Percentiles rank a stretch among this genome's conserved stretches.
phyloP scores from a whole-genome alignment of 30 jellyfish, hydroid and myxozoan species.

The Sanderia malayensis region DNA sequence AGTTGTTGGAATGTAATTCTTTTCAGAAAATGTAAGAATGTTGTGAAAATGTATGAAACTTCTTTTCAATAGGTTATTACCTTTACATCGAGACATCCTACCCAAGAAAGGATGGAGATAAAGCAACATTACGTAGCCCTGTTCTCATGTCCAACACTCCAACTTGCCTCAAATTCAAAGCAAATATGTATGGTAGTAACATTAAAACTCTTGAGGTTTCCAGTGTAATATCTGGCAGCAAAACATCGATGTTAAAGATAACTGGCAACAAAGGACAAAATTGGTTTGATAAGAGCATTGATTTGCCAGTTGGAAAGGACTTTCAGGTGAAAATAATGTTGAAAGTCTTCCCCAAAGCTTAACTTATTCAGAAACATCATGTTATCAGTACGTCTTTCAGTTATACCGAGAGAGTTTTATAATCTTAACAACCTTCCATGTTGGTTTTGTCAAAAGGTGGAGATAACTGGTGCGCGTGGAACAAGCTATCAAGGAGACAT shows the following conservation, averaged over 20 bases:
- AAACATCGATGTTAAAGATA: conserved; percentile 3
- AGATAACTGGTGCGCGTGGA: conserved; percentile 31
- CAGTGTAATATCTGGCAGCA: conserved; percentile 1
- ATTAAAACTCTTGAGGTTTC: conserved; percentile 9
- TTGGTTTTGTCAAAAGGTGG: too few relatives aligned
- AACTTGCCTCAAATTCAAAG: conserved; percentile 32
- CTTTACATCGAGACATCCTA: conserved; percentile 50
- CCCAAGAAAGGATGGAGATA: conserved; percentile 48
- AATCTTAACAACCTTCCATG: too few relatives aligned
- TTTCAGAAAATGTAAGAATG: too few relatives aligned
- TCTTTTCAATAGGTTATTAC: conserved; percentile 9
- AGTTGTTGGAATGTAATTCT: too few relatives aligned
- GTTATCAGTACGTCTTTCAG: too few relatives aligned
- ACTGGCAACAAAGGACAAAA: conserved; percentile 41
- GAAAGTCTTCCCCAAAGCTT: too few relatives aligned
- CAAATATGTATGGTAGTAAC: conserved; percentile 33
- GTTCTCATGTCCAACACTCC: conserved; percentile 7
- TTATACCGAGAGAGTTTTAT: too few relatives aligned
- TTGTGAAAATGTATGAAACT: too few relatives aligned
- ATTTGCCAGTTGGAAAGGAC: conserved; percentile 37
- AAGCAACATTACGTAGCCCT: conserved; percentile 41
- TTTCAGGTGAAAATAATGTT: conserved; percentile 33
- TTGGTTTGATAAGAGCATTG: conserved; percentile 17
- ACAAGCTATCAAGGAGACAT: conserved; percentile 35
- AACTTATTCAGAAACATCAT: too few relatives aligned